Evolutionary conservation across 2,797 vertebrate genomes (phyloP), one percentile per base, ranked within the genome.

Genomic region (Orestias chungarensis): DNA sequence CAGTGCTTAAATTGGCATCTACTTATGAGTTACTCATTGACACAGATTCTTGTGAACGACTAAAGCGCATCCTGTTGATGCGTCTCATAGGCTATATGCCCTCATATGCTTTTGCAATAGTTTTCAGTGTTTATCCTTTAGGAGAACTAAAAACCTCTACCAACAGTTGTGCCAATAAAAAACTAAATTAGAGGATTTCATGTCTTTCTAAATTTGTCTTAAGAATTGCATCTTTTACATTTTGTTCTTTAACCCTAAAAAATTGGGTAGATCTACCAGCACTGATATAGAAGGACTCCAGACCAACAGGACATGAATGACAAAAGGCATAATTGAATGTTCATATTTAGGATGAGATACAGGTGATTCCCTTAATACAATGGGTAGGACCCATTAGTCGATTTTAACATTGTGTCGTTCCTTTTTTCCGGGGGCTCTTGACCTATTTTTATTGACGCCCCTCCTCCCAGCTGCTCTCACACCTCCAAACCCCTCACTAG

Each of bases 401-500:
- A 70, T 78, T 66, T 54, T 68, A 70, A 50, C 18, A 67, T 62
- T 52, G 54, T 6, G 71, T 80, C 82, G 40, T 71, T 81, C 70
- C 49, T 78, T 79, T 75, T 68, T 86, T 86, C 70, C 54, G 38
- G 76, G 17, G 79, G 76, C 76, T 79, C 76, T 76, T 93, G 90
- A 90, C 92, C 89, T 91, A 91, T 81, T 92, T 92, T 87, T 87
- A 82, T 83, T 69, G 68, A 49, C 55, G 71, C 66, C 64, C 74
- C 77, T 78, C 84, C 83, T 80, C 78, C 62, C 55, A 54, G 67
- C 76, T 40, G 29, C 72, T 81, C 69, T 82, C 66, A 73, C 78
- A 77, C 69, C 73, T 82, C 77, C 71, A 74, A 83, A 83, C 82
- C 75, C 77, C 75, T 65, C 27, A 25, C 66, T 64, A 74, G 40